Base-by-base conservation (phyloP, 37 sponge, comb jelly and placozoan genomes). In the Aphrocallistes beatrix region DNA sequence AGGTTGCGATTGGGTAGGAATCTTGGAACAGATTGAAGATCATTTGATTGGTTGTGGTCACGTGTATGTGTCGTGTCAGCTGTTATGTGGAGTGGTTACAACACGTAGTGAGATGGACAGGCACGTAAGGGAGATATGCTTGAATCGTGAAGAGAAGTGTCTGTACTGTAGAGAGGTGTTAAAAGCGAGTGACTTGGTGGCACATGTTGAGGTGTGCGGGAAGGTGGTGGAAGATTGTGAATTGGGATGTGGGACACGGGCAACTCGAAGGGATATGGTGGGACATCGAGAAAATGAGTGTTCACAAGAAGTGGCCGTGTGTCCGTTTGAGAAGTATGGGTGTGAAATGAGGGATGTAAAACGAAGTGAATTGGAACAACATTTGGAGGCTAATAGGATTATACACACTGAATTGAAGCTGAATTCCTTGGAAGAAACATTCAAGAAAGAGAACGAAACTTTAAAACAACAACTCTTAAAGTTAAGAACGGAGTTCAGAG, bases 261-360 rank as follows among this genome's bases (percentile, higher is more conserved):
- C n/a, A 13, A 3, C 6, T 19, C 25, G 75, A 13, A 30, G n/a
- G 75, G 6, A 32, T 30, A 6, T 60, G 34, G 75, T 19, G 34
- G 34, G n/a, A 30, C 75, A 60, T 60, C 34, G 10, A 13, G 28
- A 28, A 30, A 60, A 6, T 6, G 75, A 60, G 34, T 60, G 75
- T 13, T 19, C 10, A 13, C 28, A 60, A 30, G 75, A 30, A 6
- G 75, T 25, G 75, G 75, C n/a, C 3, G n/a, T 1, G 6, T 60
- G 75, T 60, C 75, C 75, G 25, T 60, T 25, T 13, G 75, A 60
- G 75, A 60, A 13, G 75, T 60, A 60, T 30, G 75, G 75, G 75
- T 60, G 75, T 13, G 75, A 13, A 3, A 13, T 60, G 10, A 30
- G 75, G 75, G 75, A 60, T 19, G 21, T 60, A 32, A 60, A 19